Conservation (phyloP, 2,888 invertebrate species). For the Xanthia icteritia region DNA sequence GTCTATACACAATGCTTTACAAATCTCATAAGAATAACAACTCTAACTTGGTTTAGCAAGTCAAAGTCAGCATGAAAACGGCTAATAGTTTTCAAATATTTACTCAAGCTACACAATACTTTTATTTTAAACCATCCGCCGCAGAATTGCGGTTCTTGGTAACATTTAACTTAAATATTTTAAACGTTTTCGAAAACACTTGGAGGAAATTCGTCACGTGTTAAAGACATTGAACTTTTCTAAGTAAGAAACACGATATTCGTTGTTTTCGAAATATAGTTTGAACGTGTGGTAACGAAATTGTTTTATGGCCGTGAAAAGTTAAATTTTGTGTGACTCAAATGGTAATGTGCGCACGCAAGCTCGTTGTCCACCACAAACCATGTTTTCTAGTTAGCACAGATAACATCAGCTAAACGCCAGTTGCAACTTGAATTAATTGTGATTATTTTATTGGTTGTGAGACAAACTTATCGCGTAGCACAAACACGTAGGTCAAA, state of each 20-base stretch:
- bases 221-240: constrained; percentile 53
- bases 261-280: constrained; percentile 45
- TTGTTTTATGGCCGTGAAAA: constrained; percentile 31
- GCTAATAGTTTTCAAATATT: constrained; percentile 59
- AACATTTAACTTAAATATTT: constrained; percentile 51
- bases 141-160: constrained; percentile 37
- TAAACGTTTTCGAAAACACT: constrained; percentile 60
- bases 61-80: constrained; percentile 12
- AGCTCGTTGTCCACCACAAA: not conserved
- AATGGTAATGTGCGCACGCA: constrained; percentile 6
- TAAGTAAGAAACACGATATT: constrained; percentile 32
- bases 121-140: constrained; percentile 47
- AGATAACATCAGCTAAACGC: not conserved
- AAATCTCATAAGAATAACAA: constrained; percentile 8
- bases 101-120: constrained; percentile 45
- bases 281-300: constrained; percentile 5
- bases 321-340: not conserved
- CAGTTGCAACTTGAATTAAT: not conserved
- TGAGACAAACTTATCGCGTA: not conserved
- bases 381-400: not conserved
- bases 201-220: constrained; percentile 55
- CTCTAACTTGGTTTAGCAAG: constrained; percentile 5
- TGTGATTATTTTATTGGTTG: not conserved
- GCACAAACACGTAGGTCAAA: not conserved
- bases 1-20: not conserved